These are phyloP conservation scores for Branchinecta sandiegonensis DNA, from an alignment of 2,888 invertebrate genomes.

Conservation along the genomic window DNA sequence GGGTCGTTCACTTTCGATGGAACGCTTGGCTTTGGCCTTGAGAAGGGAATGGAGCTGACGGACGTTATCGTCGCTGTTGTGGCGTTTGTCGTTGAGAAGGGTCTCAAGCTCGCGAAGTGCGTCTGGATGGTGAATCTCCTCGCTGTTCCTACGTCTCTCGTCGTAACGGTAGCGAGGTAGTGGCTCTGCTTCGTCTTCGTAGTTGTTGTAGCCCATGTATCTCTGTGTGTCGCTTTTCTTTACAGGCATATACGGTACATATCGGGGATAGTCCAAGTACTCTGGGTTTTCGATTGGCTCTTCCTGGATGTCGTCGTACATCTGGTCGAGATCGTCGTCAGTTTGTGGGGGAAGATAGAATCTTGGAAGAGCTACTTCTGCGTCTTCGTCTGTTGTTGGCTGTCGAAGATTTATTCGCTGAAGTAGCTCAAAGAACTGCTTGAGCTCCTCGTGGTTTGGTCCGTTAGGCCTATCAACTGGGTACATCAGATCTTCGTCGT, in stretches of 20 bases:
- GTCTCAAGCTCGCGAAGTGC: constrained; percentile 1
- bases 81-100: constrained; percentile 14
- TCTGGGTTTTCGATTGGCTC: not conserved
- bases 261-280: not conserved
- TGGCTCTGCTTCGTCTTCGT: not conserved
- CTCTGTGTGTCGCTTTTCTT: not conserved
- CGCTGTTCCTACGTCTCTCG: not conserved
- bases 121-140: not conserved
- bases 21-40: not conserved
- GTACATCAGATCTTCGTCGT: no score
- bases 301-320: not conserved
- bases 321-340: not conserved
- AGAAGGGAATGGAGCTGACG: constrained; percentile 9
- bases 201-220: not conserved
- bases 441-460: not conserved
- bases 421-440: not conserved
- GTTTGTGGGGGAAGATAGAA: not conserved
- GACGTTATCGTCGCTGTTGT: constrained; percentile 15
- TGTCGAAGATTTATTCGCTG: constrained; percentile 4
- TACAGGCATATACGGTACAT: constrained; percentile 8
- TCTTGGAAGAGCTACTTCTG: not conserved
- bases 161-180: not conserved
- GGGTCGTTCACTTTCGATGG: not conserved
- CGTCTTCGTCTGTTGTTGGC: not conserved
- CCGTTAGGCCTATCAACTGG: no score